These are phyloP conservation scores for Sorex fumeus DNA, from an alignment of 2,113 vertebrate genomes.

Conservation along the genomic window DNA sequence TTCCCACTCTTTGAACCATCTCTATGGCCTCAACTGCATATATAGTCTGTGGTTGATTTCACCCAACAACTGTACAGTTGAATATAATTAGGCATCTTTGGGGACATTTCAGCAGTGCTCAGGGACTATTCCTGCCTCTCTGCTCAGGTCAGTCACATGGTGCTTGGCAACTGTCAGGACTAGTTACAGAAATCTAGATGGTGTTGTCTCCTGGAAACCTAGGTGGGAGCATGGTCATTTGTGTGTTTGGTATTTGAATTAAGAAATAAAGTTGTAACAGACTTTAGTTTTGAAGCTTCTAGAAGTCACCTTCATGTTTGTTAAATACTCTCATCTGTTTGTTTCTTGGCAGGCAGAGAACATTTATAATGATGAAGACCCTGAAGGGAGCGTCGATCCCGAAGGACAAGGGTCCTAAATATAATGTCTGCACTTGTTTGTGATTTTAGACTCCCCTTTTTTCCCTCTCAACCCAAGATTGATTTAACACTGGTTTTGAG, in stretches of 20 bases:
- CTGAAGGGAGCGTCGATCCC: conserved; percentile 96
- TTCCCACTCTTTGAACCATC: neutral
- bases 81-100: neutral
- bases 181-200: neutral
- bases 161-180: neutral
- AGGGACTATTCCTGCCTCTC: too few species aligned
- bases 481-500: conserved; percentile 90
- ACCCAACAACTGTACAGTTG: neutral
- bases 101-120: too few species aligned
- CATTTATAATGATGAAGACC: conserved; percentile 99
- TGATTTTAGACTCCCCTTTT: conserved; percentile 84
- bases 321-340: conserved; percentile 58
- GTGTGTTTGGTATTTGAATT: too few species aligned
- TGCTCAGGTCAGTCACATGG: too few species aligned
- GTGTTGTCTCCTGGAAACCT: neutral
- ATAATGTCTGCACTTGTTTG: conserved; percentile 28
- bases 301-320: conserved; percentile 32
- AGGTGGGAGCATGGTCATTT: neutral
- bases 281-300: conserved; percentile 27
- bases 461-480: conserved; percentile 78
- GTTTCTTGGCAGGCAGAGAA: conserved; percentile 95
- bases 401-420: conserved; percentile 94
- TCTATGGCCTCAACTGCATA: neutral
- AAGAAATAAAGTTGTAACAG: too few species aligned
- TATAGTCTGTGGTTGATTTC: neutral